Conservation (phyloP, 2,113 vertebrate genomes). For the Casuarius casuarius region DNA sequence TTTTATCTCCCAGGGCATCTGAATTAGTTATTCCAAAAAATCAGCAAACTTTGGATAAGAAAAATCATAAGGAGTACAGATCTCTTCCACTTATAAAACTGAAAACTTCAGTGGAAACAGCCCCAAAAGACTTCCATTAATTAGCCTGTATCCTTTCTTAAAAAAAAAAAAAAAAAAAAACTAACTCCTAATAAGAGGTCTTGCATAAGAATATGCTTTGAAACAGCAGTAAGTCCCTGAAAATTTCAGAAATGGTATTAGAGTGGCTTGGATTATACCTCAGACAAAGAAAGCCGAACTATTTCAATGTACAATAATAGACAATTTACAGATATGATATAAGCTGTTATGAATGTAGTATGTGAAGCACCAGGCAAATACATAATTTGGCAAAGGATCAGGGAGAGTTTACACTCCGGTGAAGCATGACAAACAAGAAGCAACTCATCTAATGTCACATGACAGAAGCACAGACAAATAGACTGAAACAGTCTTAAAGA, state of each 20-base stretch:
- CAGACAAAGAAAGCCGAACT: background rate
- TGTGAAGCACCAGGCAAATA: background rate
- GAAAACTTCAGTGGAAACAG: background rate
- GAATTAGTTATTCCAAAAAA: background rate
- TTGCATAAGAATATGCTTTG: background rate
- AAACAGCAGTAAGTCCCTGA: background rate
- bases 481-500: background rate
- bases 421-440: background rate
- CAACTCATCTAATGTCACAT: background rate
- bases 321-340: background rate
- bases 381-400: background rate
- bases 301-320: background rate
- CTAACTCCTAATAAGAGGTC: background rate
- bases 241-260: background rate
- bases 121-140: background rate
- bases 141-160: background rate
- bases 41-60: background rate
- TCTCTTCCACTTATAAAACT: background rate
- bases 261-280: background rate
- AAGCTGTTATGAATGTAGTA: background rate
- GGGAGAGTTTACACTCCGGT: background rate
- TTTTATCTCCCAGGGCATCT: background rate
- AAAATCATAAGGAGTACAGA: background rate
- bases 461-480: background rate
- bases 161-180: background rate